A percentile compares a stretch with the other conserved stretches of the same genome.
Evolutionary conservation across 2,113 vertebrate species (phyloP).

Genomic region (Heterotilapia buettikoferi): DNA sequence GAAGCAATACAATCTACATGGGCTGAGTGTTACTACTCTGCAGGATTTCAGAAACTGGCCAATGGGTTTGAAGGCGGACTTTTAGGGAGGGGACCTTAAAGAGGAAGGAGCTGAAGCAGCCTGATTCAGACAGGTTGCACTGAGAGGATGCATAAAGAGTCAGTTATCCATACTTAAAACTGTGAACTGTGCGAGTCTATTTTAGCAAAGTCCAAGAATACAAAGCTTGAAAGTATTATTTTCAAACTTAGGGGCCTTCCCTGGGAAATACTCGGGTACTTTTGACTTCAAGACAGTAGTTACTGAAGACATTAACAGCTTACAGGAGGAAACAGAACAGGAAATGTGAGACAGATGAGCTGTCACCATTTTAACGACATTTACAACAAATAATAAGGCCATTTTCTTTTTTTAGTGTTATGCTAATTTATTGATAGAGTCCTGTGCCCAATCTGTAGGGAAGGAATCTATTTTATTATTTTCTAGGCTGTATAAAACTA

Average conservation of each 20-base stretch:
- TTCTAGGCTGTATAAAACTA: neutral
- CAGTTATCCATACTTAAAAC: neutral
- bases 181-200: neutral
- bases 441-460: neutral
- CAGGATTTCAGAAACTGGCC: neutral
- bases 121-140: neutral
- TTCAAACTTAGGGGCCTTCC: neutral
- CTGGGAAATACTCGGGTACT: neutral
- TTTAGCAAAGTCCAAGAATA: neutral
- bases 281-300: neutral
- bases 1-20: neutral
- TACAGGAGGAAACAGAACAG: constrained; percentile 8
- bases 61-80: neutral
- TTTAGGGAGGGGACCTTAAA: neutral
- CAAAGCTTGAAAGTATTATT: neutral
- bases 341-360: constrained; percentile 14
- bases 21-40: neutral
- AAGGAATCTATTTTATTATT: neutral
- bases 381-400: neutral
- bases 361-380: constrained; percentile 5
- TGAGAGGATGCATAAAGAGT: neutral
- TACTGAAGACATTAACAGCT: neutral
- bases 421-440: neutral
- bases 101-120: neutral
- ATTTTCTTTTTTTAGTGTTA: neutral